Evolutionary conservation across 2,888 invertebrate species (phyloP), one percentile per base, ranked within the genome.

Genomic region (Cyclophora punctaria): DNA sequence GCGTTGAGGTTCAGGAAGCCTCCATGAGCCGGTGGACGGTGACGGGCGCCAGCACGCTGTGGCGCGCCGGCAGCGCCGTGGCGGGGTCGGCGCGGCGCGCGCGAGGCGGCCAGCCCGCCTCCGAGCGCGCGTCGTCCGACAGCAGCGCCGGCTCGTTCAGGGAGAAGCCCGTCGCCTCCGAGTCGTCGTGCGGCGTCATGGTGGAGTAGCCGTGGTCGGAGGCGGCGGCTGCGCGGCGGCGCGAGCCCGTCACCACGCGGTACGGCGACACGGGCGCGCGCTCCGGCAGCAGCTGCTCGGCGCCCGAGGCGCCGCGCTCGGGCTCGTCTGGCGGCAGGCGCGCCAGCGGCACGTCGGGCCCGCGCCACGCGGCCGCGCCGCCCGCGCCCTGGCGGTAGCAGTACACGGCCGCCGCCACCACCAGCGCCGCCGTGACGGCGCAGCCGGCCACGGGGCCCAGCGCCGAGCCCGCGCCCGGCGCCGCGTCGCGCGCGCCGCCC

Each of bases 161-260:
- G 33, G 93, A 94, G 62, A 94, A 93, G 5, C 93, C 94, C 59
- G 94, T 92, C 62, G 95, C 94, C 72, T 96, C 96, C 1, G 95
- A 95, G 71, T 96, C 96, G 69, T 96, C 96, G 65, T 96, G 96
- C 2, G 95, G 96, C 1, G 96, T 96, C 96, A 96, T 96, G 0
- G 96, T 96, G 3, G 96, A 96, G 80, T 98, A 98, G 2, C 98
- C 98, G 72, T 97, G 96, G 84, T 98, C 98, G n/a, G 96, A 96
- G 64, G 94, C 94, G 45, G 93, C 93, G 0, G 94, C 93, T 0
- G 93, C 91, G 45, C 93, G 92, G 37, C 95, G 90, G 43, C 94
- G 88, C 74, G 96, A 96, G 49, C 93, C 93, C 0, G 95, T 94
- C 45, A 95, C 93, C 55, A 96, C 94, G 56, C 95, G 92, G 75